These are phyloP conservation scores for Cyprinodon tularosa DNA, from an alignment of 2,113 vertebrate species.

Conservation along the genomic window DNA sequence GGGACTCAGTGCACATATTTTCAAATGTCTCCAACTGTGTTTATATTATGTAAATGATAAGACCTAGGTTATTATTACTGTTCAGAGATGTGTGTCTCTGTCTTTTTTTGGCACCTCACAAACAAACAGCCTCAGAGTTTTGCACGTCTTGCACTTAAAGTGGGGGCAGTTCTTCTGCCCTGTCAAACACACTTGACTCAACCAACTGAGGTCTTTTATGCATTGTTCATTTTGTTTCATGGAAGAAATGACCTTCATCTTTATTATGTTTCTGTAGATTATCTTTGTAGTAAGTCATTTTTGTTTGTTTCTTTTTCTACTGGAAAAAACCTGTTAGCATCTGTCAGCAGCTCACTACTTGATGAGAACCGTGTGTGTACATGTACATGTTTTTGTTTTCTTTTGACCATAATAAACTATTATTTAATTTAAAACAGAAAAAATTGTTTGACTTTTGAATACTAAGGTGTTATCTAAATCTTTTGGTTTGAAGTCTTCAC, in stretches of 20 bases:
- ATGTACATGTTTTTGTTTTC: slow-evolving; percentile 42
- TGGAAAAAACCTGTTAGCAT: slow-evolving; percentile 38
- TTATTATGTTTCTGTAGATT: slow-evolving; percentile 29
- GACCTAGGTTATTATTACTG: slow-evolving; percentile 23
- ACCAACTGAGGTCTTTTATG: slow-evolving; percentile 47
- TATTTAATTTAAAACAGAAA: slow-evolving; percentile 48
- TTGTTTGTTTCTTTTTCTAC: slow-evolving; percentile 37
- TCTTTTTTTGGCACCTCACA: slow-evolving; percentile 40
- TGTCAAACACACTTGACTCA: slow-evolving; percentile 54
- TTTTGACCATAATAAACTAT: slow-evolving; percentile 61
- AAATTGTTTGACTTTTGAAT: slow-evolving; percentile 11
- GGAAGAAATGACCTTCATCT: slow-evolving; percentile 9
- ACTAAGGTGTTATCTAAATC: neutral
- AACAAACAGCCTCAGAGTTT: slow-evolving; percentile 61
- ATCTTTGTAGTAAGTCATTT: slow-evolving; percentile 26
- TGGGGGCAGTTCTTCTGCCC: slow-evolving; percentile 20
- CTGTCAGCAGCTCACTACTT: slow-evolving; percentile 26
- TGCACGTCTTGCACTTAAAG: slow-evolving; percentile 63
- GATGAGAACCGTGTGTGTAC: slow-evolving; percentile 49
- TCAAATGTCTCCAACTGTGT: slow-evolving; percentile 32
- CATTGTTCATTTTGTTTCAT: slow-evolving; percentile 30
- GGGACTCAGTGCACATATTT: slow-evolving; percentile 44
- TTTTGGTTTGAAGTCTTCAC: neutral
- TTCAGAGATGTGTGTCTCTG: slow-evolving; percentile 22
- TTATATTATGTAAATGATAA: slow-evolving; percentile 34